phyloP scores from a whole-genome alignment of 1,140 invertebrate species.

The Drosophila watanabei region DNA sequence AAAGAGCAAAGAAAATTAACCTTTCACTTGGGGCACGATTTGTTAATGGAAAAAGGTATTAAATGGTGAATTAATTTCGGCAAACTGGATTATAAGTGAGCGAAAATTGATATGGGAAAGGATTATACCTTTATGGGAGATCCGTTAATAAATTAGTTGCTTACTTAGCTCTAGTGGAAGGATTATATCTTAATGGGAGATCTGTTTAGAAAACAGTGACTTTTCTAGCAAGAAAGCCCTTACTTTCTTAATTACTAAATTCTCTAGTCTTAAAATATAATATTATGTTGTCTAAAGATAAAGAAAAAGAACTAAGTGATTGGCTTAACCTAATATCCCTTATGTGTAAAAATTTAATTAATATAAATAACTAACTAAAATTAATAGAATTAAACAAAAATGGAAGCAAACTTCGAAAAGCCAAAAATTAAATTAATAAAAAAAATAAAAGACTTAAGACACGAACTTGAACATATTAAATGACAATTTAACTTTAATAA shows the following conservation, averaged over 20 bases:
- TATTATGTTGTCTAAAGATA: too few relatives aligned
- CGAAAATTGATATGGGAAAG: neutral
- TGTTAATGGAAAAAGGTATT: constrained; percentile 39
- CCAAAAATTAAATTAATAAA: too few relatives aligned
- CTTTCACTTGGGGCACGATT: constrained; percentile 29
- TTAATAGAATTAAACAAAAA: neutral
- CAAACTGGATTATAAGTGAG: neutral
- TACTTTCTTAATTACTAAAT: too few relatives aligned
- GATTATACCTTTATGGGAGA: neutral
- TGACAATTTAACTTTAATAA: neutral
- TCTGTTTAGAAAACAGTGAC: neutral
- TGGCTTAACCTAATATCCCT: too few relatives aligned
- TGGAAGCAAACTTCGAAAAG: neutral
- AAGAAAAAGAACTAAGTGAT: too few relatives aligned
- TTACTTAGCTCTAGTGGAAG: neutral
- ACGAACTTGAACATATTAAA: constrained; percentile 18
- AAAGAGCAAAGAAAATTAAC: constrained; percentile 44
- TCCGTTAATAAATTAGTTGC: neutral
- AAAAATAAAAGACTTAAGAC: constrained; percentile 44
- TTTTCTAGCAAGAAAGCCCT: neutral
- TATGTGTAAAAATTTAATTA: too few relatives aligned
- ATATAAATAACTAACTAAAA: neutral
- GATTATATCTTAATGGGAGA: neutral
- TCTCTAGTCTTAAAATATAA: too few relatives aligned
- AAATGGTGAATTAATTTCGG: constrained; percentile 25